Conservation (phyloP, 2,888 invertebrate genomes). For the Plagiodera versicolora region DNA sequence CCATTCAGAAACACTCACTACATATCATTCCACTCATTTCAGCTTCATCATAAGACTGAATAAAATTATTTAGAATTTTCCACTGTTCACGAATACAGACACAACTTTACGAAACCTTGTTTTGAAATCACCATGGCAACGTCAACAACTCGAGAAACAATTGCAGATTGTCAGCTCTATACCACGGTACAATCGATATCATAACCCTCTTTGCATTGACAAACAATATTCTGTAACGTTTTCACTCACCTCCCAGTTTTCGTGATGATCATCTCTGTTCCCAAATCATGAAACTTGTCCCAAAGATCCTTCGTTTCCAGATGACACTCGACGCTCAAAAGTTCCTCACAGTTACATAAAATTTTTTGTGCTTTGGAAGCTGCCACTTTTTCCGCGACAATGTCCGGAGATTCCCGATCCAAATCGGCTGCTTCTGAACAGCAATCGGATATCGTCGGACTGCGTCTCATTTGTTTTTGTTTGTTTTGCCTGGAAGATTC, state of each 20-base stretch:
- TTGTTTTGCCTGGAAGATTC: slow-evolving; percentile 50
- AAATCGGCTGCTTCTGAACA: slow-evolving; percentile 51
- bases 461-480: slow-evolving; percentile 42
- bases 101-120: too few species aligned
- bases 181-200: too few species aligned
- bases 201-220: too few species aligned
- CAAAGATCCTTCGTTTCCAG: slow-evolving; percentile 81
- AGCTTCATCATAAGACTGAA: too few species aligned
- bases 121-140: too few species aligned
- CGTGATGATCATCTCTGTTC: slow-evolving; percentile 85
- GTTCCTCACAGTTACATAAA: slow-evolving; percentile 67
- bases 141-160: too few species aligned
- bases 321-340: slow-evolving; percentile 68
- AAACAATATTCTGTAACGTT: too few species aligned
- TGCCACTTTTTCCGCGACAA: slow-evolving; percentile 44
- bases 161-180: too few species aligned
- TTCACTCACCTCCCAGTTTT: slow-evolving; percentile 74
- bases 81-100: too few species aligned
- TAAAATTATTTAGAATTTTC: too few species aligned
- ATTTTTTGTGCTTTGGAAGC: slow-evolving; percentile 53
- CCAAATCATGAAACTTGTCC: slow-evolving; percentile 78
- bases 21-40: too few species aligned
- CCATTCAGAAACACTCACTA: too few species aligned
- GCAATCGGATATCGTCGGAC: slow-evolving; percentile 51
- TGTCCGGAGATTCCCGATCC: slow-evolving; percentile 52